Conservation (phyloP, 2,888 invertebrate species). For the Thymelicus acteon region DNA sequence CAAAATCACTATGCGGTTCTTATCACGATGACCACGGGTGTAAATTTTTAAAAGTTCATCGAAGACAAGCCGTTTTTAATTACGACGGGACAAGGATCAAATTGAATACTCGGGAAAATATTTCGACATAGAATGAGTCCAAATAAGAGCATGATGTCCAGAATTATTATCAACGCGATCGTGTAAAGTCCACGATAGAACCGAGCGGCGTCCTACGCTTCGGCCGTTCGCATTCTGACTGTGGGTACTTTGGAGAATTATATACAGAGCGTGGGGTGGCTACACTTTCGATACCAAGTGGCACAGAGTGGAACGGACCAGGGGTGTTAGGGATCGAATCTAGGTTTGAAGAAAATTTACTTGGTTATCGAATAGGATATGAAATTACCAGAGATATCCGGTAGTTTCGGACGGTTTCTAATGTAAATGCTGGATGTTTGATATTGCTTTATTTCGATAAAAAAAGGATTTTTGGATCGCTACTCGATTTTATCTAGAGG, state of each 20-base stretch:
- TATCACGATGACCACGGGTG: not conserved
- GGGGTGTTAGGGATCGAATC: no score
- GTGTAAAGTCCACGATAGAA: conserved; percentile 43
- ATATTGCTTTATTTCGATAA: no score
- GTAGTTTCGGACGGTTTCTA: no score
- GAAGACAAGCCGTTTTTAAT: not conserved
- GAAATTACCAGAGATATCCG: no score
- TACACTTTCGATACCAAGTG: not conserved
- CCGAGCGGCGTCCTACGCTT: conserved; percentile 58
- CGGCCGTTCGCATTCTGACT: conserved; percentile 65
- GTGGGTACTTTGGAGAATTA: conserved; percentile 33
- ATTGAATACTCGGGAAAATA: conserved; percentile 50
- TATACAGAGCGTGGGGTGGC: not conserved
- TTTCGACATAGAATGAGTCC: conserved; percentile 59
- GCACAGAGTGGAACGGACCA: no score
- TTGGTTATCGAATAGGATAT: no score
- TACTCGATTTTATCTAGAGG: no score
- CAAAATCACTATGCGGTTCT: not conserved
- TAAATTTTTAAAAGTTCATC: not conserved
- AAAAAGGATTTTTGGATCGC: no score
- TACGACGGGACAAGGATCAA: not conserved
- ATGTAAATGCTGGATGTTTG: no score
- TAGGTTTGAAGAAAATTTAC: no score
- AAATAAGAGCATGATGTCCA: conserved; percentile 47
- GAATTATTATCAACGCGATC: conserved; percentile 56